Evolutionary conservation across 2,797 vertebrate species (phyloP), one percentile per base, ranked within the genome.

Genomic region (Sebastes taczanowskii): DNA sequence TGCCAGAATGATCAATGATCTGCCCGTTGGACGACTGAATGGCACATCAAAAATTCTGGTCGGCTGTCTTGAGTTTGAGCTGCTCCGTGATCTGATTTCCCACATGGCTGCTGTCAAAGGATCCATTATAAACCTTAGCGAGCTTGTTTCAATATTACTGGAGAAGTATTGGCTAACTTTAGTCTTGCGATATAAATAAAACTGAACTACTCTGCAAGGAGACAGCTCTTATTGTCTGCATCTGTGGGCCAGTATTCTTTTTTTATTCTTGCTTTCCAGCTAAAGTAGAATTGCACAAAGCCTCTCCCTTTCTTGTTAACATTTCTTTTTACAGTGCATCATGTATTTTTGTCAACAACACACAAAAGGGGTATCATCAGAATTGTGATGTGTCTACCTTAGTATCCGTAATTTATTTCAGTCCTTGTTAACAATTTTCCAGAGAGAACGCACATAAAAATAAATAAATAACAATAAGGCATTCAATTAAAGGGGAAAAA

Each of bases 141-240:
- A 80, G 58, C 20, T 61, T 79, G 56, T 63, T 77, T 80, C 22
- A 65, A 63, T 52, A 38, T 59, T 55, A 25, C n/a, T 52, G 18
- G n/a, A 38, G 29, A n/a, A 7, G 20, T 25, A 16, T 8, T 70
- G 20, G 25, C 25, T 27, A 35, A 62, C 38, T 52, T 25, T 11
- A 42, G 42, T 20, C 29, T 38, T 6, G 13, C 25, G 11, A 27
- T 9, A 56, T 25, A 10, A 35, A 58, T 58, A 14, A 23, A 58
- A 66, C 7, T 22, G 64, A 46, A 5, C 27, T 20, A 35, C 30
- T 35, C 14, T 49, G 27, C 5, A 23, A 23, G 32, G 30, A 55
- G 13, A 27, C 6, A 30, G 18, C 22, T 27, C 3, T 14, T 42
- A 7, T 23, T 29, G 11, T 32, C 27, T 71, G 7, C 27, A 46